phyloP scores from a whole-genome alignment of 2,797 vertebrate genomes.

The Myripristis murdjan region DNA sequence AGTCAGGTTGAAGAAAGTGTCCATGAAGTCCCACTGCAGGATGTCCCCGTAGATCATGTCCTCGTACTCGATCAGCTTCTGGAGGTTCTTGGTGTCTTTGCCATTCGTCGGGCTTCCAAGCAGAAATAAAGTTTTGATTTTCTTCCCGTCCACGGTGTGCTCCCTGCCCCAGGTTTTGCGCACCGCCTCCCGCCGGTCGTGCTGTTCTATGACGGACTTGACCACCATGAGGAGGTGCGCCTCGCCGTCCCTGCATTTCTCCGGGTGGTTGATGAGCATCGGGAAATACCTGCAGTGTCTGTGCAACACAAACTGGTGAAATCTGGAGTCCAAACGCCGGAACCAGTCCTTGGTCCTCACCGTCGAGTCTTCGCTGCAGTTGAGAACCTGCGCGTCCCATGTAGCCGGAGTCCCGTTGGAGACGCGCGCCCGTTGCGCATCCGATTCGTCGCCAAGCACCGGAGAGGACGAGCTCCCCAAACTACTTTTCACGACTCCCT shows the following conservation, averaged over 20 bases:
- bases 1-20: conserved; percentile 91
- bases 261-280: conserved; percentile 89
- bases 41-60: conserved; percentile 87
- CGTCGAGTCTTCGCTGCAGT: conserved; percentile 81
- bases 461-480: conserved; percentile 17
- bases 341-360: conserved; percentile 83
- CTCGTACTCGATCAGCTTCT: conserved; percentile 88
- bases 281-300: conserved; percentile 90
- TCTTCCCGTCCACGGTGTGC: conserved; percentile 70
- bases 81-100: conserved; percentile 86
- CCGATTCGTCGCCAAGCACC: conserved; percentile 7
- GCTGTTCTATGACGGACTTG: conserved; percentile 89
- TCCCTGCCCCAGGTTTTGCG: conserved; percentile 87
- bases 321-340: conserved; percentile 81
- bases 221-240: conserved; percentile 88
- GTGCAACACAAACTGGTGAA: conserved; percentile 89
- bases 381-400: conserved; percentile 83
- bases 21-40: conserved; percentile 91
- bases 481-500: conserved; percentile 1
- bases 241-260: conserved; percentile 82
- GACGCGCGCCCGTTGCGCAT: conserved; percentile 23
- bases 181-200: conserved; percentile 88
- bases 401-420: conserved; percentile 56
- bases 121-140: conserved; percentile 85
- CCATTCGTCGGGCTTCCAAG: conserved; percentile 83